phyloP scores from a whole-genome alignment of 2,797 vertebrate species.

The Macropus fuliginosus region DNA sequence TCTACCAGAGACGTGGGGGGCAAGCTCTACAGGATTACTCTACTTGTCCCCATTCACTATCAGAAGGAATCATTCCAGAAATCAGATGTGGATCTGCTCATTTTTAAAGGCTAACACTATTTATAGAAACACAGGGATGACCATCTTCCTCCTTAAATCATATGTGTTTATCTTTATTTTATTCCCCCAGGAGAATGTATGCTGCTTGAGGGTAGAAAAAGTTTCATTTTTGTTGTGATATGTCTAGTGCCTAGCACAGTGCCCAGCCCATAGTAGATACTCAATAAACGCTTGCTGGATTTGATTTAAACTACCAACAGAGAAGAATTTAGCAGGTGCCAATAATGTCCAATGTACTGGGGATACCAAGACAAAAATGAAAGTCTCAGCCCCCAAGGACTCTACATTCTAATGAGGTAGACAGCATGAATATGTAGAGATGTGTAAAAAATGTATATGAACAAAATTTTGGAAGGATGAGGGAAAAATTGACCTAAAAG shows the following conservation, averaged over 20 bases:
- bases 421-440: neutral
- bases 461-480: neutral
- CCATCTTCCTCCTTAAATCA: neutral
- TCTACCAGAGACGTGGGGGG: neutral
- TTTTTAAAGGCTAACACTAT: neutral
- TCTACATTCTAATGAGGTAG: neutral
- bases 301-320: neutral
- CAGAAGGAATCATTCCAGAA: constrained; percentile 20
- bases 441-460: neutral
- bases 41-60: constrained; percentile 14
- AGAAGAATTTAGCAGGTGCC: neutral
- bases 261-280: neutral
- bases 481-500: neutral
- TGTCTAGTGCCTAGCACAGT: neutral
- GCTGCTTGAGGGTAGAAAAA: constrained; percentile 1
- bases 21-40: neutral
- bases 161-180: neutral
- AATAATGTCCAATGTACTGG: neutral
- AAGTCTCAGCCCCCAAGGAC: neutral
- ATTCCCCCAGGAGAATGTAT: neutral
- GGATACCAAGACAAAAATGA: neutral
- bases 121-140: neutral
- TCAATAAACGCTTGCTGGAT: constrained; percentile 20
- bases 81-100: neutral
- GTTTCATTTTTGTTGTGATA: constrained; percentile 17